Base-by-base conservation (phyloP, 92 coral and sea anemone genomes). In the Porites rus region DNA sequence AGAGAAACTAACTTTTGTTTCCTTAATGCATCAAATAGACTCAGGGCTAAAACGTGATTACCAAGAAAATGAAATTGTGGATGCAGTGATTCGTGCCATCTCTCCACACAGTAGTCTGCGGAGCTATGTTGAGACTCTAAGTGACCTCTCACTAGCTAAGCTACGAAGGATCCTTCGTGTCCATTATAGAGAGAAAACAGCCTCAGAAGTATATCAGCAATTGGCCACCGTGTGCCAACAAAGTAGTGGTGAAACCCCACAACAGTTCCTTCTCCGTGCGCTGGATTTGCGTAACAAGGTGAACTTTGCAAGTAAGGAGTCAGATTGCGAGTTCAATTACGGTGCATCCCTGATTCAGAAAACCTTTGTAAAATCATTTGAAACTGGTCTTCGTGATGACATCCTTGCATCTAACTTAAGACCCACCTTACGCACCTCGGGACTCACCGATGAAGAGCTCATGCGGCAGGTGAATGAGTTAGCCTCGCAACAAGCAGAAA, bases 381-480 rank as follows among this genome's bases (percentile, higher is more conserved):
- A 56, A 56, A 56, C 61, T 56, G 61, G 61, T 14, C 61, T 56
- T 8, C 11, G 17, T 10, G 61, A 56, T 10, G 61, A 56, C 16
- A 56, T 56, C 8, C 16, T 56, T 10, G 61, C 61, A 14, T 56
- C 61, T 14, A 56, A 56, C 16, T 8, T 56, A 14, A 56, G 61
- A 56, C 61, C 13, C 11, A 56, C 61, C 11, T 14, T 56, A 10
- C 14, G 61, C 61, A 56, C 61, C 61, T 14, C 61, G 11, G 64
- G 38, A 31, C 82, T 77, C 18, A 66, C 84, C 8, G 84, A 80
- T 83, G 91, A 92, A 62, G 88, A 92, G 74, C 88, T 92, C 17
- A 90, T 87, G 95, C 63, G 74, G 69, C 92, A 85, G 66, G 79
- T 92, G 17, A 92, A 89, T 65, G 84, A 89, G 69, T 83, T 92